Base-by-base conservation (phyloP, 2,888 invertebrate genomes). In the Andrena dorsata region DNA sequence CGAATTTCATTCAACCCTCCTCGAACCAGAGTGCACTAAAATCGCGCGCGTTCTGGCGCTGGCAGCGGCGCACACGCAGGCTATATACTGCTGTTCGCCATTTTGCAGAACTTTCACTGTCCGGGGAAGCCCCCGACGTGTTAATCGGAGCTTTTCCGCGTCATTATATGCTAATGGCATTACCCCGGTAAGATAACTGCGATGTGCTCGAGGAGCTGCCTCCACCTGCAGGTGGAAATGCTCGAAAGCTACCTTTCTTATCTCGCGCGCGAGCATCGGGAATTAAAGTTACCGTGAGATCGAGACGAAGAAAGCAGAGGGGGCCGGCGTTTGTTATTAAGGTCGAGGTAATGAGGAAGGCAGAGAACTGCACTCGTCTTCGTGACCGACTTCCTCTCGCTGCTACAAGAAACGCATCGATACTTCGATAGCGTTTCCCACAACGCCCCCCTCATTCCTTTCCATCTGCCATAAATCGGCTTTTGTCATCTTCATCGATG, bases 51-150 rank as follows among this genome's bases (percentile, higher is more conserved):
- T 2, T 68, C 61, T 73, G 58, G 16, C 7, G 28, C 28, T 13
- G 1, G 1, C 2, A 10, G 6, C 23, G 35, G 10, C 35, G 16
- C 16, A 16, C 23, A 26, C 7, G 13, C 13, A 51, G 8, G 47
- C 28, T 70, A 83, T 74, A 74, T 71, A 68, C 23, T 0, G 26
- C 4, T 41, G 13, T 26, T 77, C 68, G n/a, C 60, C 66, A 35
- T 26, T 47, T 23, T n/a, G 20, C 26, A 73, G 64, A 49, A 90
- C 90, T 90, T 90, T 90, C 90, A 90, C 88, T 87, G 75, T 88
- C 76, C 82, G 65, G 63, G 72, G 80, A 84, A 84, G 83, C 74
- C 58, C 13, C 13, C 66, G 49, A 32, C 63, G 74, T 68, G 65
- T 75, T 72, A 72, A 86, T 58, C 68, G 35, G 58, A 76, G 80